A percentile compares a stretch with the other conserved stretches of the same genome.
Evolutionary conservation across 2,888 invertebrate genomes (phyloP).

Genomic region (Cheiracanthium punctorium): DNA sequence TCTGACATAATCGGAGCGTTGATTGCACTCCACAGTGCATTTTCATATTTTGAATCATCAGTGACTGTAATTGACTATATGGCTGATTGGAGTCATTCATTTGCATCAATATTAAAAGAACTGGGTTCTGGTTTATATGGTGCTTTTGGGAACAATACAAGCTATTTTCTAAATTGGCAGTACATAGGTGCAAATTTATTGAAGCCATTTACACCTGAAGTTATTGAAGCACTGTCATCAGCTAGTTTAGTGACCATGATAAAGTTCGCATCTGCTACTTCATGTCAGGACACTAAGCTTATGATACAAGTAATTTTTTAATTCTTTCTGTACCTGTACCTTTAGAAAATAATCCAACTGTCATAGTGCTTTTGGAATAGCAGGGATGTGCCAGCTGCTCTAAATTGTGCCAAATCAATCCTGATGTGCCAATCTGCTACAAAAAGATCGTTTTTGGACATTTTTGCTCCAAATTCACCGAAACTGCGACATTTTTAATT

Average conservation of each 20-base stretch:
- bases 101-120: slow-evolving; percentile 21
- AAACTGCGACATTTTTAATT: too few relatives aligned
- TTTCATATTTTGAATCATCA: neutral
- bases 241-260: slow-evolving; percentile 50
- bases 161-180: slow-evolving; percentile 18
- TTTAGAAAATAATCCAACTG: too few relatives aligned
- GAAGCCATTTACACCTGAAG: slow-evolving; percentile 4
- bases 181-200: slow-evolving; percentile 36
- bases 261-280: slow-evolving; percentile 49
- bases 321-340: neutral
- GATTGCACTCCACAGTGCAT: neutral
- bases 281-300: slow-evolving; percentile 35
- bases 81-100: slow-evolving; percentile 27
- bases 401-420: too few relatives aligned
- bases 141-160: neutral
- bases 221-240: neutral
- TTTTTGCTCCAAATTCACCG: too few relatives aligned
- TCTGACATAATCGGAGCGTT: slow-evolving; percentile 29
- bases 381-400: too few relatives aligned
- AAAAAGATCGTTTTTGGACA: too few relatives aligned
- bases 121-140: slow-evolving; percentile 28
- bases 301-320: slow-evolving; percentile 41
- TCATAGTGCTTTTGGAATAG: too few relatives aligned
- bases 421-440: too few relatives aligned
- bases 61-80: slow-evolving; percentile 30